Conservation (phyloP, 2,797 vertebrate genomes). For the Pterois miles region DNA sequence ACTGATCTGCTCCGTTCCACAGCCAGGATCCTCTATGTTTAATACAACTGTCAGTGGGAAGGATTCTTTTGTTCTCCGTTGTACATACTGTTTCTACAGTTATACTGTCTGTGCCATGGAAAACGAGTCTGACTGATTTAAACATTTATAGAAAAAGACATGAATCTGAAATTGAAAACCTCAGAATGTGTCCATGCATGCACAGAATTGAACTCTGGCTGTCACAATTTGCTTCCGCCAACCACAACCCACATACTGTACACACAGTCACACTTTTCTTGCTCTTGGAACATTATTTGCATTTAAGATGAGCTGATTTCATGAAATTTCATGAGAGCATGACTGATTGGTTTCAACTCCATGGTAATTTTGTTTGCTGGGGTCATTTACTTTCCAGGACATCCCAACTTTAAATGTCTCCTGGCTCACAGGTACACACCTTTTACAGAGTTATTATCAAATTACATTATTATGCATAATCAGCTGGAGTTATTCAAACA, state of each 20-base stretch:
- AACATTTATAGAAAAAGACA: not conserved
- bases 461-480: slow-evolving; percentile 29
- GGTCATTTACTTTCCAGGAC: not conserved
- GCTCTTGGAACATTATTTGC: slow-evolving; percentile 1
- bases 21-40: not conserved
- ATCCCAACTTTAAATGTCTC: not conserved
- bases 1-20: not conserved
- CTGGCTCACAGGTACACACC: not conserved
- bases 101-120: not conserved
- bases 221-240: not conserved
- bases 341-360: not conserved
- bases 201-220: not conserved
- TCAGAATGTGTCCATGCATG: not conserved
- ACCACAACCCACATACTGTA: not conserved
- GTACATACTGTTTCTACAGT: not conserved
- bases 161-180: not conserved
- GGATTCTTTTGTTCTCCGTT: not conserved
- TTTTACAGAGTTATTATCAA: slow-evolving; percentile 9
- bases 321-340: slow-evolving; percentile 15
- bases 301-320: slow-evolving; percentile 1
- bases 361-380: not conserved
- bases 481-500: slow-evolving; percentile 26
- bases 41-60: not conserved
- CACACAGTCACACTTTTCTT: not conserved
- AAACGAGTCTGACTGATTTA: not conserved